A percentile compares a stretch with the other conserved stretches of the same genome.
These are phyloP conservation scores for Drosophila cardini DNA, from an alignment of 1,140 invertebrate genomes.

Conservation along the genomic window DNA sequence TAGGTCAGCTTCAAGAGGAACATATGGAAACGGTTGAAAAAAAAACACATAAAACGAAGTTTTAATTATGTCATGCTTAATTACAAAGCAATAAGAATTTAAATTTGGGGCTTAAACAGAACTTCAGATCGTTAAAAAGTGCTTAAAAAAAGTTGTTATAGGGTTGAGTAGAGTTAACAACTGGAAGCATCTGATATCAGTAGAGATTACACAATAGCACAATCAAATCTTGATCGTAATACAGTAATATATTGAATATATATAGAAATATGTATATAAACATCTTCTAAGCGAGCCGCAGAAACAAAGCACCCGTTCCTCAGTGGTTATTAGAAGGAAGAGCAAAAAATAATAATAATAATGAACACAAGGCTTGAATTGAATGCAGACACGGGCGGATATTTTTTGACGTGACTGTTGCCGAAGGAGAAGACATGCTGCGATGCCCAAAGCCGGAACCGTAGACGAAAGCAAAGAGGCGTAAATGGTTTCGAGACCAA, in stretches of 20 bases:
- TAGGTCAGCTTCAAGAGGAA: conserved; percentile 17
- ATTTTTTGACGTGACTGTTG: conserved; percentile 70
- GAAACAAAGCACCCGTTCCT: background rate
- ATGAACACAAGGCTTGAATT: conserved; percentile 64
- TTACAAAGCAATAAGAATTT: conserved; percentile 31
- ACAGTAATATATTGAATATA: too few species aligned
- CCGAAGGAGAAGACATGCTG: conserved; percentile 71
- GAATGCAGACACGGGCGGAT: conserved; percentile 75
- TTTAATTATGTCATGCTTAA: conserved; percentile 38
- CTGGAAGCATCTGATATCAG: too few species aligned
- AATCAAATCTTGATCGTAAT: too few species aligned
- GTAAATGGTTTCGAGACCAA: conserved; percentile 74
- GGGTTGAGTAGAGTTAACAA: too few species aligned
- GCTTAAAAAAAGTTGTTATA: background rate
- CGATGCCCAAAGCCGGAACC: conserved; percentile 26
- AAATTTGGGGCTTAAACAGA: background rate
- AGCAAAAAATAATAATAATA: conserved; percentile 64
- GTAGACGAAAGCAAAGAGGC: conserved; percentile 49
- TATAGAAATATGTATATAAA: background rate
- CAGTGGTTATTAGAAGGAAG: conserved; percentile 1
- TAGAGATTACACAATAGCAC: too few species aligned
- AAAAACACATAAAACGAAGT: conserved; percentile 16
- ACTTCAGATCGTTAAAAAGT: conserved; percentile 27
- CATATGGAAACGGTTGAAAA: background rate
- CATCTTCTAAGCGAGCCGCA: background rate